These are phyloP conservation scores for Tricholauxania praeusta DNA, from an alignment of 2,888 invertebrate species.

Conservation along the genomic window DNA sequence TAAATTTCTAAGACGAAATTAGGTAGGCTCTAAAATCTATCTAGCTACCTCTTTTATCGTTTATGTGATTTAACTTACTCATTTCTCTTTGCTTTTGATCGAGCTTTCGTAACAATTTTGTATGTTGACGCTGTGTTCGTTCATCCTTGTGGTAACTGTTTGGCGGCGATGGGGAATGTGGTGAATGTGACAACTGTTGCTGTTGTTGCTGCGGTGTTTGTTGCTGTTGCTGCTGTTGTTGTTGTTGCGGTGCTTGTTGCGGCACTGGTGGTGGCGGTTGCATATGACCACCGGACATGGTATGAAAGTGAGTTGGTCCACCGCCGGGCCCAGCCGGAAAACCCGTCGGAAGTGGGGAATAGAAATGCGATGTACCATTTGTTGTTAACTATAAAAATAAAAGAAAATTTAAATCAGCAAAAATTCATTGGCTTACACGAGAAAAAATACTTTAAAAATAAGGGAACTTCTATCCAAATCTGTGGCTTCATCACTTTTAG, in stretches of 20 bases:
- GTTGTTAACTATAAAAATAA: conserved; percentile 73
- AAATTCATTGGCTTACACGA: neutral
- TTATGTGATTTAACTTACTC: conserved; percentile 66
- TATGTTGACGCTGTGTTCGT: conserved; percentile 81
- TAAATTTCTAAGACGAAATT: too few species aligned
- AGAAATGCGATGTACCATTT: conserved; percentile 80
- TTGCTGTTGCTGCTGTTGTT: conserved; percentile 40
- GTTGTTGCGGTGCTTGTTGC: conserved; percentile 52
- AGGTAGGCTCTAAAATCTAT: too few species aligned
- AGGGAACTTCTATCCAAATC: neutral
- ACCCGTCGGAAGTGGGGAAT: conserved; percentile 72
- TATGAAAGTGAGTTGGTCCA: conserved; percentile 62
- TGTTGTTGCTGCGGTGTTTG: conserved; percentile 49
- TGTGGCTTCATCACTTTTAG: neutral
- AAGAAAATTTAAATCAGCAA: conserved; percentile 30
- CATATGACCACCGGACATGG: conserved; percentile 63
- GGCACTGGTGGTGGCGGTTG: conserved; percentile 54
- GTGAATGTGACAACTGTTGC: conserved; percentile 73
- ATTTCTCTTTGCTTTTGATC: conserved; percentile 74
- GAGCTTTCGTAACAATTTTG: conserved; percentile 81
- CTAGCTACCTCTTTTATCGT: too few species aligned
- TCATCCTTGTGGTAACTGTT: conserved; percentile 83
- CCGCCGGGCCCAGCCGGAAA: conserved; percentile 69
- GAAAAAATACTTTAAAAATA: neutral
- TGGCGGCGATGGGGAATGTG: conserved; percentile 77